These are phyloP conservation scores for Oreochromis spilurus DNA, from an alignment of 2,113 vertebrate genomes.

Conservation along the genomic window DNA sequence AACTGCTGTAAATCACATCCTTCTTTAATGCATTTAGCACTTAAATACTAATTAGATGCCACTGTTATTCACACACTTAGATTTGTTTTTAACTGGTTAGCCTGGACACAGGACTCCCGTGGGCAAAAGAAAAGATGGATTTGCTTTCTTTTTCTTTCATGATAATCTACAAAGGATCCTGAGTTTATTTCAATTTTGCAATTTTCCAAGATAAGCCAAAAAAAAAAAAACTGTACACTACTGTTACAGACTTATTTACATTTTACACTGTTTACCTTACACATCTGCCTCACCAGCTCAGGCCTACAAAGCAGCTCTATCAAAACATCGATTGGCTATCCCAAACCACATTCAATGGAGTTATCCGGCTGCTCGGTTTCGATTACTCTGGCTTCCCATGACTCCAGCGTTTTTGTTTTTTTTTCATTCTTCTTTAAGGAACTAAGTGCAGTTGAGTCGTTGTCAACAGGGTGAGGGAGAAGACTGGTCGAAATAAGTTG, in stretches of 20 bases:
- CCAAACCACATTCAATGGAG: accelerated
- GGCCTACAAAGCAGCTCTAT: background rate
- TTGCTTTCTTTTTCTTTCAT: background rate
- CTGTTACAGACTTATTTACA: constrained; percentile 9
- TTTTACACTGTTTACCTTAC: constrained; percentile 28
- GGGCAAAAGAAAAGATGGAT: background rate
- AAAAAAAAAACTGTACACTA: background rate
- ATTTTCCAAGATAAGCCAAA: background rate
- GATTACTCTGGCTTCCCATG: constrained; percentile 47
- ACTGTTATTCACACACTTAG: background rate
- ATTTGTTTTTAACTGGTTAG: background rate
- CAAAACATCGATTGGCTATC: background rate
- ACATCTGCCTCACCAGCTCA: constrained; percentile 19
- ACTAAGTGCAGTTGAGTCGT: constrained; percentile 35
- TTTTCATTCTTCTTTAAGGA: constrained; percentile 43
- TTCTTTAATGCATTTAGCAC: background rate
- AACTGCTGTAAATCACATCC: background rate
- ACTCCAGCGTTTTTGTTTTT: constrained; percentile 6
- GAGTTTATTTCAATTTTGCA: background rate
- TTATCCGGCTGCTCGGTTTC: background rate
- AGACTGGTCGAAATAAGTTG: background rate
- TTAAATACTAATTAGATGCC: background rate
- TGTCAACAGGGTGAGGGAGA: constrained; percentile 62
- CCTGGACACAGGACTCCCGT: background rate
- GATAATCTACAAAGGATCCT: background rate